Evolutionary conservation across 1,140 invertebrate species (phyloP), one percentile per base, ranked within the genome.

Genomic region (Anoplolepis gracilipes): DNA sequence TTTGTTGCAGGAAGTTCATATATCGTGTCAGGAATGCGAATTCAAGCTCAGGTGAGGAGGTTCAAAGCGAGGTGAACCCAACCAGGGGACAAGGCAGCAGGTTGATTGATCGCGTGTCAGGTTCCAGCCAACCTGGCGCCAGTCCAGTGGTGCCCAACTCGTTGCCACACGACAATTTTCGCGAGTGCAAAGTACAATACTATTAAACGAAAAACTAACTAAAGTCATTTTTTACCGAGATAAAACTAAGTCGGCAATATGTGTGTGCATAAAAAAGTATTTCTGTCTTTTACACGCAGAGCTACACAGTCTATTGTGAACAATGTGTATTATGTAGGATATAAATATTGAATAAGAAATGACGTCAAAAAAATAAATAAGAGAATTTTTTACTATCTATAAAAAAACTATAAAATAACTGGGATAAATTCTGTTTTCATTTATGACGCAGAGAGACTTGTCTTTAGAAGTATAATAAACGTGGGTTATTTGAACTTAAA

Each of bases 51-150:
- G 85, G 73, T 87, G 90, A 86, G 89, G 87, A 85, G 75, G 73
- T 85, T 84, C 88, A 90, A 90, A 91, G 91, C 88, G 90, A 89
- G 16, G 91, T 89, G 89, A 78, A 88, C 89, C 75, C 87, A 88
- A 87, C 55, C 64, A 90, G 90, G 85, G 86, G 59, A 91, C 78
- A 86, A 89, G 89, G 89, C 85, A 88, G 87, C 90, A 92, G 90
- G 94, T 94, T 94, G 94, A 94, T 95, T 95, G 93, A 94, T 95
- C 93, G 94, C 91, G 88, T 91, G 93, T 92, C 92, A 92, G 93
- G 91, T 93, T 93, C 92, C 92, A 93, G 93, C 91, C 94, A 91
- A 94, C 93, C 92, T 94, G 94, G 93, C 94, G 93, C 94, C 94
- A 90, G 73, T 87, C 72, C 92, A 93, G 92, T 73, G 92, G 85